Evolutionary conservation across 2,797 vertebrate species (phyloP).

Genomic region (Propithecus deckenii): DNA sequence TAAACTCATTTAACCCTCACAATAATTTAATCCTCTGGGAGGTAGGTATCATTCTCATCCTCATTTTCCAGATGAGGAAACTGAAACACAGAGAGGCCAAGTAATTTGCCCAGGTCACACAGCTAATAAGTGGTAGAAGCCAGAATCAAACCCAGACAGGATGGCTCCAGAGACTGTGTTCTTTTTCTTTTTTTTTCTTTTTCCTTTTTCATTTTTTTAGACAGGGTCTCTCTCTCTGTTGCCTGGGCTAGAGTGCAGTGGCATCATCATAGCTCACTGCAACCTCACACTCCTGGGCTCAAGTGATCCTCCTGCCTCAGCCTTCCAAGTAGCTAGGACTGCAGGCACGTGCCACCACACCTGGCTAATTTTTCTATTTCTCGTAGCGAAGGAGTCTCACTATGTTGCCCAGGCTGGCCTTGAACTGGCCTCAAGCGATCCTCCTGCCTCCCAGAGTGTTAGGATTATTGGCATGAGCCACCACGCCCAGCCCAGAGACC

Average conservation of each 20-base stretch:
- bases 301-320: not conserved
- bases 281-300: not conserved
- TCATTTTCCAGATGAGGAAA: conserved; percentile 14
- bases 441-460: not conserved
- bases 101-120: not conserved
- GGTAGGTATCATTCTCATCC: not conserved
- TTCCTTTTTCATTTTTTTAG: not conserved
- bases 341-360: not conserved
- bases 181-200: not conserved
- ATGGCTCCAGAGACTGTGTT: not conserved
- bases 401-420: not conserved
- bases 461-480: not conserved
- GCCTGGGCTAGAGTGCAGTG: not conserved
- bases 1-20: conserved; percentile 22
- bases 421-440: not conserved
- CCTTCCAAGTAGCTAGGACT: not conserved
- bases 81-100: not conserved
- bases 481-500: not conserved
- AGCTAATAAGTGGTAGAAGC: not conserved
- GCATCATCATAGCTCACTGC: not conserved
- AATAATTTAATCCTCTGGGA: not conserved
- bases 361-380: not conserved
- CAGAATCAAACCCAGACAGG: not conserved
- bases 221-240: not conserved
- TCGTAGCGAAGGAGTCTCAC: not conserved